phyloP scores from a whole-genome alignment of 2,113 vertebrate species.

The Myrmecophaga tridactyla region DNA sequence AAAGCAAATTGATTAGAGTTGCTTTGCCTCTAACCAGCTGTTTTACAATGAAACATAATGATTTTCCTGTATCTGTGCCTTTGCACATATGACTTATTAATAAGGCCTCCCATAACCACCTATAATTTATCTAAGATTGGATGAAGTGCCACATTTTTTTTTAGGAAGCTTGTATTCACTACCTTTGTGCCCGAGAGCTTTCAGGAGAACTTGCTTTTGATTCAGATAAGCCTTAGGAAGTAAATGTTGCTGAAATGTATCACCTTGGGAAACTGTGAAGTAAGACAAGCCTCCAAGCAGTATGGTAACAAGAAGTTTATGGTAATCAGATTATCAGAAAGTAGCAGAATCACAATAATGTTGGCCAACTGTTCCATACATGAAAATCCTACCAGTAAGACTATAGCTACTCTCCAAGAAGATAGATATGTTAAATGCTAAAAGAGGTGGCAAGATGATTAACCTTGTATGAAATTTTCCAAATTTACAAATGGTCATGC shows the following conservation, averaged over 20 bases:
- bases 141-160: background rate
- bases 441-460: background rate
- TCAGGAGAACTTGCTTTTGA: background rate
- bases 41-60: background rate
- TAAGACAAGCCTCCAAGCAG: background rate
- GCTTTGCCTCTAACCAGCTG: background rate
- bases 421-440: background rate
- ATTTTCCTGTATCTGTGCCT: background rate
- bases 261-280: background rate
- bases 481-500: background rate
- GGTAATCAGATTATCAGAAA: background rate
- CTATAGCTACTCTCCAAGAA: background rate
- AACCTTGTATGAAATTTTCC: background rate
- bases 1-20: background rate
- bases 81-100: background rate
- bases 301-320: background rate
- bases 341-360: background rate
- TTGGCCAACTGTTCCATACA: background rate
- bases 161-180: background rate
- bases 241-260: background rate
- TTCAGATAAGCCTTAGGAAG: background rate
- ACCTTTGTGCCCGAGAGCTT: background rate
- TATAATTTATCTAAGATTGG: background rate
- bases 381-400: background rate
- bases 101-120: background rate